Evolutionary conservation across 2,113 vertebrate genomes (phyloP), one percentile per base, ranked within the genome.

Genomic region (Syngnathus scovelli): DNA sequence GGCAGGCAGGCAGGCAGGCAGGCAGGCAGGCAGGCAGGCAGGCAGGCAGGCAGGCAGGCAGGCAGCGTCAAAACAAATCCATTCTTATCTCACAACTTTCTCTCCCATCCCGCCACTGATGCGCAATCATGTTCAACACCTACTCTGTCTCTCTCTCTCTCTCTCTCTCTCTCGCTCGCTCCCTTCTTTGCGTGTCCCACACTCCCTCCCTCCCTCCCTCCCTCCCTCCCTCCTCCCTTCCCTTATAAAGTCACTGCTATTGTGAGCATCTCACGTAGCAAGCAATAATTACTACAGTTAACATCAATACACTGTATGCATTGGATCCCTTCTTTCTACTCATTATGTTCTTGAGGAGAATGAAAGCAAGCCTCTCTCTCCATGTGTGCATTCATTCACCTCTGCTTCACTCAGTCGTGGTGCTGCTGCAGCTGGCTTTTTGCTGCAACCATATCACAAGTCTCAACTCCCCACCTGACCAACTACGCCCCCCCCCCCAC

Each of bases 31-130:
- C 27, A 27, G 27, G 27, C n/a, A 27, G 27, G 27, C 27, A 27
- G 27, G 27, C 27, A 27, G 27, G 27, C 23, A 33, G 27, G 27
- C 27, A 33, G 27, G 27, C 27, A 33, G 27, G 3, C 23, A 33
- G 27, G 27, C 61, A 61, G 23, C 27, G 62, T 54, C 44, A 27
- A 67, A 78, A 15, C 18, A 56, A 78, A 73, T 67, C 70, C 64
- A 79, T 84, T 77, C 79, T 76, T 69, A 79, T 81, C 81, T 67
- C 70, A 88, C 9, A 33, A 90, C 83, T 89, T 87, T 88, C 82
- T 70, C 76, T 83, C 75, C 78, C 63, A 69, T 83, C 78, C 39
- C 54, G 54, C 73, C 19, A 58, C 37, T 72, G 85, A 84, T 85
- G 78, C 76, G 76, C 71, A 66, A 78, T 73, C 80, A 83, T 81